These are phyloP conservation scores for Neopipo cinnamomea DNA, from an alignment of 2,113 vertebrate genomes.

Conservation along the genomic window DNA sequence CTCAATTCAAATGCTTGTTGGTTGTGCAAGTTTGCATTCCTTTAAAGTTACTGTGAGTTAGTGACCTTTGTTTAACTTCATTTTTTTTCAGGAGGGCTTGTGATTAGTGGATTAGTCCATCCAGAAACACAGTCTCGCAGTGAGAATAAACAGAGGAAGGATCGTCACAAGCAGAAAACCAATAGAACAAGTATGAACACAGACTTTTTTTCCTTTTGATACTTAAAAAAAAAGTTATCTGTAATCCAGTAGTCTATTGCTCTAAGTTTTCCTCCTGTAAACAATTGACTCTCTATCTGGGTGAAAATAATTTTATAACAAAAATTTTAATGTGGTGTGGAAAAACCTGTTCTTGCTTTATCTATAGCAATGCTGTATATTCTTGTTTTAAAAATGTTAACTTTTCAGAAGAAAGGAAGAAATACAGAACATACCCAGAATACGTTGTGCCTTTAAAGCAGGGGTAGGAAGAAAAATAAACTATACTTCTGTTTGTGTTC, in stretches of 20 bases:
- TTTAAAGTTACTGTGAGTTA: background rate
- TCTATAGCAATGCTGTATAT: background rate
- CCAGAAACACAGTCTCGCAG: background rate
- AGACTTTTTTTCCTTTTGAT: background rate
- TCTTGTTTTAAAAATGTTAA: background rate
- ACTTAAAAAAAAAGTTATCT: background rate
- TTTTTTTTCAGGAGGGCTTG: conserved; percentile 66
- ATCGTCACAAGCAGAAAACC: background rate
- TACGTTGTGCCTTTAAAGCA: background rate
- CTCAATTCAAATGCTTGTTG: background rate
- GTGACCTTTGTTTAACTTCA: background rate
- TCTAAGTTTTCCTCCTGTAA: background rate
- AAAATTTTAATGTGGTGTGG: background rate
- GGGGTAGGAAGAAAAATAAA: background rate
- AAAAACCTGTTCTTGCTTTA: background rate
- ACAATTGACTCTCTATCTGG: background rate
- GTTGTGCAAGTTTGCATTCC: background rate
- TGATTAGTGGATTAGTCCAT: conserved; percentile 58
- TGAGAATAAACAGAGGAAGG: background rate
- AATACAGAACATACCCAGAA: background rate
- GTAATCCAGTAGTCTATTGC: background rate
- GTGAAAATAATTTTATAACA: background rate
- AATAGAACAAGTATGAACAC: conserved; percentile 44
- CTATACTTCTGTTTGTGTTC: background rate
- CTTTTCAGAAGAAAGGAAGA: background rate